Base-by-base conservation (phyloP, 2,888 invertebrate species). In the Bibio marci region DNA sequence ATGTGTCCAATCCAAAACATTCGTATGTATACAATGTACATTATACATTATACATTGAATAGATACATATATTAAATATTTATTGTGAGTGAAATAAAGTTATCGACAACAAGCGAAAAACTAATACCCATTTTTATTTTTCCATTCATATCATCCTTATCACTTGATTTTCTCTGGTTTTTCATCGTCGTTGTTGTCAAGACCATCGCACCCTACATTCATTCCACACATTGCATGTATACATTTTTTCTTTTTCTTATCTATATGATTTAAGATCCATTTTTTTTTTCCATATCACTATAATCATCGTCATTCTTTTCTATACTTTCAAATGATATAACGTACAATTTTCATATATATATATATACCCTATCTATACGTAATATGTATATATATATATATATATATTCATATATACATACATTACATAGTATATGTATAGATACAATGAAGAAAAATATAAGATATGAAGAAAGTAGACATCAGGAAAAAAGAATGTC, bases 1-100 rank as follows among this genome's bases (percentile, higher is more conserved):
- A 33, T 33, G 33, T 33, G 33, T 33, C 33, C 33, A 33, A 33
- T 33, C 33, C 10, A 33, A 28, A 33, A 33, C 18, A 22, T 22
- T 22, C 22, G 22, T 22, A 8, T 22, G 8, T 22, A 22, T 22
- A 22, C n/a, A n/a, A n/a, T n/a, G n/a, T n/a, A n/a, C n/a, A n/a
- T n/a, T n/a, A n/a, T n/a, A n/a, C n/a, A n/a, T n/a, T n/a, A n/a
- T n/a, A n/a, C n/a, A n/a, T n/a, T n/a, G n/a, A 22, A 22, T 22
- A 4, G 4, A 22, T 22, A 22, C 8, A 22, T 22, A 22, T 22
- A 18, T 33, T n/a, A 18, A n/a, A 33, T 33, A 33, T 33, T 33
- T 33, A 33, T 33, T 33, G 14, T n/a, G 12, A 28, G 28, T 28
- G 14, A 19, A 22, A 8, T 22, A 22, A 33, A 18, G 18, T 33